Conservation (phyloP, 64 coral and sea anemone genomes). For the Platygyra sinensis region DNA sequence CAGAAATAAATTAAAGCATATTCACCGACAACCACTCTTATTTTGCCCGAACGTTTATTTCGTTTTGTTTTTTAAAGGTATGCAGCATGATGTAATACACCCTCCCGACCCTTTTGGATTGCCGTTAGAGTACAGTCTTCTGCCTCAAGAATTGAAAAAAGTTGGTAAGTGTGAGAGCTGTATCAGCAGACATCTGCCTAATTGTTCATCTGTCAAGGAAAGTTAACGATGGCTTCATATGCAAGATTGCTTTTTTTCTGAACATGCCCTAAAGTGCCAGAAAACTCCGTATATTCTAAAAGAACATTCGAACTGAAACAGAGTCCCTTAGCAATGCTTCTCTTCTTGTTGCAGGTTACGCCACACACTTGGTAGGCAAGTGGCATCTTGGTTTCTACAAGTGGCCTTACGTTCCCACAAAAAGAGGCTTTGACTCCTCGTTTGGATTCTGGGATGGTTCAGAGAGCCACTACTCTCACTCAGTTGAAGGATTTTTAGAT, state of each 20-base stretch:
- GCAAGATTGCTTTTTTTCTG: too few species aligned
- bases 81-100: conserved; percentile 64
- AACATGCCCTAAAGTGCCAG: too few species aligned
- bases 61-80: conserved; percentile 27
- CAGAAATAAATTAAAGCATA: too few species aligned
- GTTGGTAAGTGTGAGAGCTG: conserved; percentile 30
- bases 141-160: conserved; percentile 63
- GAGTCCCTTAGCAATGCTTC: too few species aligned
- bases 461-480: conserved; percentile 49
- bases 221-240: too few species aligned
- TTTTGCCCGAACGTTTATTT: neutral
- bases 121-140: conserved; percentile 55
- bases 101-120: conserved; percentile 50
- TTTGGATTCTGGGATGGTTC: conserved; percentile 57
- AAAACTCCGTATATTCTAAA: too few species aligned
- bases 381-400: conserved; percentile 66
- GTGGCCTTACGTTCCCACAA: conserved; percentile 55
- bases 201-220: too few species aligned
- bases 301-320: too few species aligned
- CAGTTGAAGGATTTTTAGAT: conserved; percentile 28
- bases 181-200: too few species aligned
- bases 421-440: conserved; percentile 56
- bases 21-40: too few species aligned
- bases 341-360: conserved; percentile 20
- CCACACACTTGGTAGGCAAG: conserved; percentile 64